Percentiles rank a stretch among this genome's conserved stretches.
Evolutionary conservation across 2,113 vertebrate genomes (phyloP).

Genomic region (Protomyctophum bolini): DNA sequence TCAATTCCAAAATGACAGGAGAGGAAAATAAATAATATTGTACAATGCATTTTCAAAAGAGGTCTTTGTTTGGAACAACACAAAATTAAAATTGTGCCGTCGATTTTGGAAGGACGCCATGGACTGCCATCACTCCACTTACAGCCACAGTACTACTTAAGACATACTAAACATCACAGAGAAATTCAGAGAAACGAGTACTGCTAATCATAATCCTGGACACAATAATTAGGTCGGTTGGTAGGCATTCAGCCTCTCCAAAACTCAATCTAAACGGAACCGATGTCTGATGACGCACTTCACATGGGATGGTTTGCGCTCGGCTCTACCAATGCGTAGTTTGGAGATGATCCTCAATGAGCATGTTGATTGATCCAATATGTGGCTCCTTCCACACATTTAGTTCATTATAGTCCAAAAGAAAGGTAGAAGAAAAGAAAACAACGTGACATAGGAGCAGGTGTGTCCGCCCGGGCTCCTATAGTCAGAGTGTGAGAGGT

Average conservation of each 20-base stretch:
- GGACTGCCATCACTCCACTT: constrained; percentile 49
- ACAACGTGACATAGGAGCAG: neutral
- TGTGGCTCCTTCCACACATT: constrained; percentile 12
- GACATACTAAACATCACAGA: constrained; percentile 59
- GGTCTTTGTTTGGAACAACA: constrained; percentile 28
- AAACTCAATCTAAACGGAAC: constrained; percentile 31
- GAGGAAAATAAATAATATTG: constrained; percentile 24
- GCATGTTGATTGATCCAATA: constrained; percentile 19
- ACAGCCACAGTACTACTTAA: constrained; percentile 59
- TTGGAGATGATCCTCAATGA: constrained; percentile 19
- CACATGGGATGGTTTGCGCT: constrained; percentile 40
- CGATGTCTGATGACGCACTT: constrained; percentile 12
- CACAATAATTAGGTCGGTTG: constrained; percentile 58
- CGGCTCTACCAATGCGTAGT: constrained; percentile 42
- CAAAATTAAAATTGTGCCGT: constrained; percentile 59
- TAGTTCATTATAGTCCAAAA: constrained; percentile 31
- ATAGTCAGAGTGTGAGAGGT: constrained; percentile 30
- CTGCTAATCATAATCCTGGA: constrained; percentile 55
- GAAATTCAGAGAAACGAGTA: constrained; percentile 57
- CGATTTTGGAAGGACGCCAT: constrained; percentile 46
- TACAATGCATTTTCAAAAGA: constrained; percentile 26
- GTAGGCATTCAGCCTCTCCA: constrained; percentile 40
- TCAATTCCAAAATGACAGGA: constrained; percentile 42
- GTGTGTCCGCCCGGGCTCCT: constrained; percentile 28
- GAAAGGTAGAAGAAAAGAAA: constrained; percentile 15